Percentiles rank a stretch among this genome's conserved stretches.
Evolutionary conservation across 2,113 vertebrate species (phyloP).

Genomic region (Micronycteris hirsuta): DNA sequence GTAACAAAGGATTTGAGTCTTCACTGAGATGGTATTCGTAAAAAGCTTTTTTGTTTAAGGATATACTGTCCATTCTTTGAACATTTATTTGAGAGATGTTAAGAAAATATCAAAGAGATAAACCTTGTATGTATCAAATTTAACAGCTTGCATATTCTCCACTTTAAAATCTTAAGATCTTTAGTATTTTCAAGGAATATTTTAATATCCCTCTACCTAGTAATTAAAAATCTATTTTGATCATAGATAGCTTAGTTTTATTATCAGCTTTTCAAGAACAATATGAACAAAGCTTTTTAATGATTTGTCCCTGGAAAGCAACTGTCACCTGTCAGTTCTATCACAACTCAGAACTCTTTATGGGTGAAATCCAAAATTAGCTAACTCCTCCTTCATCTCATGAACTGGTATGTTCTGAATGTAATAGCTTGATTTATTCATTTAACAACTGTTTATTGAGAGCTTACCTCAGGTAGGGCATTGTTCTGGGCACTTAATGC

Average conservation of each 20-base stretch:
- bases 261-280: slow-evolving; percentile 63
- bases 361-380: slow-evolving; percentile 25
- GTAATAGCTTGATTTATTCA: slow-evolving; percentile 44
- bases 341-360: slow-evolving; percentile 18
- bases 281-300: slow-evolving; percentile 51
- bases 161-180: not conserved
- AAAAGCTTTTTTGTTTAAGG: not conserved
- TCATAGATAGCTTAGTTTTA: slow-evolving; percentile 59
- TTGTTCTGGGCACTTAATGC: slow-evolving; percentile 52
- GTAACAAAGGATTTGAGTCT: not conserved
- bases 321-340: slow-evolving; percentile 64
- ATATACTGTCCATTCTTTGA: not conserved
- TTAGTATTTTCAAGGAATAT: slow-evolving; percentile 31
- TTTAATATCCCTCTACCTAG: not conserved
- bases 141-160: not conserved
- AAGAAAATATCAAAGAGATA: not conserved
- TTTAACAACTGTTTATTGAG: slow-evolving; percentile 42
- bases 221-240: slow-evolving; percentile 62
- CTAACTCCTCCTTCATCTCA: slow-evolving; percentile 2
- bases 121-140: not conserved
- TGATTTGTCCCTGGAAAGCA: slow-evolving; percentile 59
- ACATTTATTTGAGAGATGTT: slow-evolving; percentile 20
- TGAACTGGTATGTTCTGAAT: not conserved
- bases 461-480: not conserved
- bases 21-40: not conserved